A percentile compares a stretch with the other conserved stretches of the same genome.
phyloP scores from a whole-genome alignment of 2,797 vertebrate species.

The Anguilla obscura region DNA sequence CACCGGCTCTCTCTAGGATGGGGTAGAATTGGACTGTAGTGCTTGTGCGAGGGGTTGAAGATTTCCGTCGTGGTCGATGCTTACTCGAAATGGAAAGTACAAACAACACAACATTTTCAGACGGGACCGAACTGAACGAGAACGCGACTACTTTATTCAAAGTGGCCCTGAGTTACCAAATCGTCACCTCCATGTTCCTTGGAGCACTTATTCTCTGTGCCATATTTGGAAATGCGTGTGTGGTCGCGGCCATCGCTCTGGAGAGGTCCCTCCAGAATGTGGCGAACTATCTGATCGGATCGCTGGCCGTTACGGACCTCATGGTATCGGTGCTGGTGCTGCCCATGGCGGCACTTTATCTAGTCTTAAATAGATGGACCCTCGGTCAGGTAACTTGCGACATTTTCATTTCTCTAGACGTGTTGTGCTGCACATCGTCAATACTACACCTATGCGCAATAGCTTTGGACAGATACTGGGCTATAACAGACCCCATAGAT shows the following conservation, averaged over 20 bases:
- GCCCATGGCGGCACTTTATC: conserved; percentile 96
- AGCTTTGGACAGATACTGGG: conserved; percentile 96
- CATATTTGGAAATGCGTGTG: conserved; percentile 92
- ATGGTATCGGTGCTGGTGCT: conserved; percentile 97
- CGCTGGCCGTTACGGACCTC: conserved; percentile 93
- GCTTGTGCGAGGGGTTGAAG: conserved; percentile 61
- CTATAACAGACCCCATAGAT: conserved; percentile 96
- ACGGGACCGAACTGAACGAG: conserved; percentile 56
- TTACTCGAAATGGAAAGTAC: conserved; percentile 66
- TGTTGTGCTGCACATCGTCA: conserved; percentile 96
- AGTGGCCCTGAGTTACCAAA: conserved; percentile 85
- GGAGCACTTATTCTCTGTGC: conserved; percentile 89
- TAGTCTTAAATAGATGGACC: conserved; percentile 97
- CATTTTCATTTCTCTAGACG: conserved; percentile 93
- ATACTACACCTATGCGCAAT: conserved; percentile 98
- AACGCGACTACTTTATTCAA: conserved; percentile 66
- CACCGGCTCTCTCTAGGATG: conserved; percentile 72
- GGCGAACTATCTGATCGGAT: conserved; percentile 97
- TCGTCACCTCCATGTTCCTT: conserved; percentile 87
- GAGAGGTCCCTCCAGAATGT: conserved; percentile 96
- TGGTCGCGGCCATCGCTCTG: conserved; percentile 90
- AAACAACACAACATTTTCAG: conserved; percentile 71
- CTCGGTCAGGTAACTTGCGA: conserved; percentile 93
- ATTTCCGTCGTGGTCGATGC: conserved; percentile 25
- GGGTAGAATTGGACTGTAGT: conserved; percentile 49